A percentile compares a stretch with the other conserved stretches of the same genome.
phyloP scores from a whole-genome alignment of 1,140 invertebrate genomes.

The Drosophila dunni region DNA sequence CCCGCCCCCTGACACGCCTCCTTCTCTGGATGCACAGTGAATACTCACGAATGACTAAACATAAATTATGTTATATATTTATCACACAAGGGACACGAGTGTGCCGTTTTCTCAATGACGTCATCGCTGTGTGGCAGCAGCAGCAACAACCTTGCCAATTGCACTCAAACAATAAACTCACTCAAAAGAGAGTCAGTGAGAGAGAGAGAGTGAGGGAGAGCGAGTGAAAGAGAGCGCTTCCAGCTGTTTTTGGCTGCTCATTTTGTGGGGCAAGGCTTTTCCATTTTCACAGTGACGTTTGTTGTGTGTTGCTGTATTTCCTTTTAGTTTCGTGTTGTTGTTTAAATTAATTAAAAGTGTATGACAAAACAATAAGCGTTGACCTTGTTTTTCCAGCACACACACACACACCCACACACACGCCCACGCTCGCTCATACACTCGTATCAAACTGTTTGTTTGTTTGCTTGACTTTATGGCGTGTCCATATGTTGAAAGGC shows the following conservation, averaged over 20 bases:
- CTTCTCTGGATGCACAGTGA: neutral
- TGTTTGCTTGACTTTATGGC: slow-evolving; percentile 45
- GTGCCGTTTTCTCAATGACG: slow-evolving; percentile 50
- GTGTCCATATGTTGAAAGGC: slow-evolving; percentile 41
- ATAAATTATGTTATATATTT: slow-evolving; percentile 74
- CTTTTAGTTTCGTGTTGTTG: slow-evolving; percentile 48
- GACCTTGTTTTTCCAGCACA: slow-evolving; percentile 61
- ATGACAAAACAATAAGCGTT: slow-evolving; percentile 67
- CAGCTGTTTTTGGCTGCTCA: slow-evolving; percentile 33
- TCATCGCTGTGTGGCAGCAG: slow-evolving; percentile 47
- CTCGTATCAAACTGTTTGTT: slow-evolving; percentile 14
- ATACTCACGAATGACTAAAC: slow-evolving; percentile 67
- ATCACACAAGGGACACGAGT: slow-evolving; percentile 49
- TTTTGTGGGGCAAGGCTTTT: slow-evolving; percentile 62
- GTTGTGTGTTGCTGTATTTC: slow-evolving; percentile 29
- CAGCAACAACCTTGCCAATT: slow-evolving; percentile 34
- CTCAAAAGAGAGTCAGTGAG: slow-evolving; percentile 15
- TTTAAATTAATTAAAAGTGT: slow-evolving; percentile 80
- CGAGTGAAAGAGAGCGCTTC: neutral
- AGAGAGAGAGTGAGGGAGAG: slow-evolving; percentile 6
- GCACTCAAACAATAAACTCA: slow-evolving; percentile 45
- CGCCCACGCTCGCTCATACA: neutral
- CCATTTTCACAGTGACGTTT: slow-evolving; percentile 35
- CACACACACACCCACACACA: slow-evolving; percentile 10
- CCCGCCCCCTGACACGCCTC: neutral